phyloP scores from a whole-genome alignment of 2,888 invertebrate species.

The Mesorhabditis spiculigera region DNA sequence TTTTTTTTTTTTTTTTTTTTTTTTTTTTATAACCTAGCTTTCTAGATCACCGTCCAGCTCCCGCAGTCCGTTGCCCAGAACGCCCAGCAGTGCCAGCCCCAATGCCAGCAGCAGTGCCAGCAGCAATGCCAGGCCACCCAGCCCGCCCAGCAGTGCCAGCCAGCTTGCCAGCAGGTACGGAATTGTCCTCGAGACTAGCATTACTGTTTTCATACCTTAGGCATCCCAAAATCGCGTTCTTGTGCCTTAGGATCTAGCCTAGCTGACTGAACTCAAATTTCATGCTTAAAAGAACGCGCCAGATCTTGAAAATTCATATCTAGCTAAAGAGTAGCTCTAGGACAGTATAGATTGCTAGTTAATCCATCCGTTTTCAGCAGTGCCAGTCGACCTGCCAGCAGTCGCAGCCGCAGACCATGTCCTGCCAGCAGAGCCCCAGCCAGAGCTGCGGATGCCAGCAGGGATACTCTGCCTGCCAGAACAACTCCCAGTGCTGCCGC shows the following conservation, averaged over 20 bases:
- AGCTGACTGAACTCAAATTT: too few relatives aligned
- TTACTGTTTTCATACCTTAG: too few relatives aligned
- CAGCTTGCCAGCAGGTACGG: slow-evolving; percentile 13
- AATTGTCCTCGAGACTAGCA: too few relatives aligned
- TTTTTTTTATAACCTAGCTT: too few relatives aligned
- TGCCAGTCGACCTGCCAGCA: background rate
- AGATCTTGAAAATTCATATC: too few relatives aligned
- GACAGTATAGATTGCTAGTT: too few relatives aligned
- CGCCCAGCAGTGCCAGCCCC: slow-evolving; percentile 18
- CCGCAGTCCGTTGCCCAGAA: slow-evolving; percentile 9
- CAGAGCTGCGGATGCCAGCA: background rate
- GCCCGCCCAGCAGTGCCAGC: slow-evolving; percentile 15
- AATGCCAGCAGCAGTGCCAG: slow-evolving; percentile 23
- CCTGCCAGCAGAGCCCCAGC: background rate
- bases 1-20: too few relatives aligned
- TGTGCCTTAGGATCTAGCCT: too few relatives aligned
- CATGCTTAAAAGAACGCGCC: too few relatives aligned
- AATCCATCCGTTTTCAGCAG: background rate
- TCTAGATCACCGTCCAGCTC: background rate
- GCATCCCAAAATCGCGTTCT: too few relatives aligned
- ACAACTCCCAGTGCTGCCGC: background rate
- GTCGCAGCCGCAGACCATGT: background rate
- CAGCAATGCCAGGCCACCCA: slow-evolving; percentile 17
- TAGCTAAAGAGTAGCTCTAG: too few relatives aligned
- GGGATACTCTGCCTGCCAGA: slow-evolving; percentile 1